Conservation (phyloP, 37 sponge, comb jelly and placozoan species). For the Halichondria panicea region DNA sequence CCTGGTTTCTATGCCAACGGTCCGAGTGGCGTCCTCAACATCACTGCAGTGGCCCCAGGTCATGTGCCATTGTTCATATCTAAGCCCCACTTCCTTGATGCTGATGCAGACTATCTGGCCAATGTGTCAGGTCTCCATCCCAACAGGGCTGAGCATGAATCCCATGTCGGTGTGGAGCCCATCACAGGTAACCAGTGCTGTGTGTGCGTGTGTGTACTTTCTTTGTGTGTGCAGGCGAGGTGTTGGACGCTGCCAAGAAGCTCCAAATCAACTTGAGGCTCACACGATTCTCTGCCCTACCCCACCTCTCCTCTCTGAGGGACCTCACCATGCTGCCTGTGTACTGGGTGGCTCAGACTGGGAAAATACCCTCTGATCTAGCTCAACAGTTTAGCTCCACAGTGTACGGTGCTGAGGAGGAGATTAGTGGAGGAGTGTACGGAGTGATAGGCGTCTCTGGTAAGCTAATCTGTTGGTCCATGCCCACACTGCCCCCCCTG, state of each 20-base stretch:
- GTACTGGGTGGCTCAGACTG: constrained; percentile 58
- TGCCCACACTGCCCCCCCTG: too few species aligned
- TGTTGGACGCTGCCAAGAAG: constrained; percentile 69
- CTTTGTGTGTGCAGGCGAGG: constrained; percentile 35
- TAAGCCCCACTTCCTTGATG: constrained; percentile 91
- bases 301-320: neutral
- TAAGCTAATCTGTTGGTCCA: too few species aligned
- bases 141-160: constrained; percentile 47
- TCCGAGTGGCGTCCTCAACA: constrained; percentile 80
- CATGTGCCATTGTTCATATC: constrained; percentile 83
- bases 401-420: constrained; percentile 30
- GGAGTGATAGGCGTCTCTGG: constrained; percentile 25
- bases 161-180: constrained; percentile 82
- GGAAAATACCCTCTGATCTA: constrained; percentile 19
- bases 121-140: constrained; percentile 74
- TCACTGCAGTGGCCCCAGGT: constrained; percentile 65
- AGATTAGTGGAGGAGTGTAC: constrained; percentile 9
- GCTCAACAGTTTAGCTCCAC: constrained; percentile 60
- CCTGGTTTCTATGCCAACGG: constrained; percentile 65
- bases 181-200: constrained; percentile 18
- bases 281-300: neutral
- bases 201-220: neutral
- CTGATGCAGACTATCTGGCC: constrained; percentile 56
- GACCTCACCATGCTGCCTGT: constrained; percentile 52
- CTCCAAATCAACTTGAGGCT: constrained; percentile 77